phyloP scores from a whole-genome alignment of 2,888 invertebrate species.

The Beris morrisii region DNA sequence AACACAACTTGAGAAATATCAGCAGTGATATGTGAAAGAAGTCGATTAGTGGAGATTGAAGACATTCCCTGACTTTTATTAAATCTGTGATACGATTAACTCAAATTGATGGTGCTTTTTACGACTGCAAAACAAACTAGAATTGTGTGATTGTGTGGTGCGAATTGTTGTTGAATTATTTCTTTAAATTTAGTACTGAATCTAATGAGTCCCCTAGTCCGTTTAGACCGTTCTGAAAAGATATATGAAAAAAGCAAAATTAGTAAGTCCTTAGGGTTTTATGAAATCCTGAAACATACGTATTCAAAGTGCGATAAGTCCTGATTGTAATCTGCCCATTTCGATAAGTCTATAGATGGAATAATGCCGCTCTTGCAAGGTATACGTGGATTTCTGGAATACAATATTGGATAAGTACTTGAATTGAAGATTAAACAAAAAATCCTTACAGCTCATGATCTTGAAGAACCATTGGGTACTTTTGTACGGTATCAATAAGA shows the following conservation, averaged over 20 bases:
- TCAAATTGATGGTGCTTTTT: constrained; percentile 2
- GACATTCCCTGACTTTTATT: too few relatives aligned
- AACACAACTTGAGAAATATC: constrained; percentile 22
- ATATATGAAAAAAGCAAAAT: constrained; percentile 13
- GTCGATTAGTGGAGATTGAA: background rate
- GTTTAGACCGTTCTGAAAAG: constrained; percentile 55
- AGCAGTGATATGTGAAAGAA: background rate
- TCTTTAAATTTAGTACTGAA: constrained; percentile 54
- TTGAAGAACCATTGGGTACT: constrained; percentile 89
- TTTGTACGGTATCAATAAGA: constrained; percentile 85
- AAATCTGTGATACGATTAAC: background rate
- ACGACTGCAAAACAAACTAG: constrained; percentile 18
- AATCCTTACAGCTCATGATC: constrained; percentile 86
- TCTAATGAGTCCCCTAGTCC: constrained; percentile 51
- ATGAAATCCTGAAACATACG: constrained; percentile 60
- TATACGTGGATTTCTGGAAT: constrained; percentile 83
- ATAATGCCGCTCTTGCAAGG: constrained; percentile 87
- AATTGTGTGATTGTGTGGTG: background rate
- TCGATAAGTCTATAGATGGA: constrained; percentile 82
- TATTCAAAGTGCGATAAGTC: constrained; percentile 61
- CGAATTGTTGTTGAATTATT: constrained; percentile 40
- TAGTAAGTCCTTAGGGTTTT: background rate
- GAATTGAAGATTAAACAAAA: background rate
- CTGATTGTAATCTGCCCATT: constrained; percentile 80
- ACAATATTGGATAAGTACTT: background rate